Base-by-base conservation (phyloP, 2,797 vertebrate species). In the Enteromius mattozi region DNA sequence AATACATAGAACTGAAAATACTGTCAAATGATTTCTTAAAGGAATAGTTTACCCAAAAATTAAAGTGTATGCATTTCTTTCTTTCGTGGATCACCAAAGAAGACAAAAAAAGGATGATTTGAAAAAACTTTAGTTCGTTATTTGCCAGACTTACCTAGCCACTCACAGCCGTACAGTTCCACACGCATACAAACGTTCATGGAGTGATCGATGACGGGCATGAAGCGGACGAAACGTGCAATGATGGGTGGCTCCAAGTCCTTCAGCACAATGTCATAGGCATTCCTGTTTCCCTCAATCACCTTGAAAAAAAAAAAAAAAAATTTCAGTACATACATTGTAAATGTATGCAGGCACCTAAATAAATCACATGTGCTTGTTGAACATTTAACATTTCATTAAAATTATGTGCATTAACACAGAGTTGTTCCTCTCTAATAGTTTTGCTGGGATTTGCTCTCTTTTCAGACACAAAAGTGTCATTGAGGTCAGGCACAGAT, bases 101-200 rank as follows among this genome's bases (percentile, higher is more conserved):
- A 7, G 7, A 65, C 27, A 7, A 27, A 65, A 63, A 14, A 65
- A 27, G 12, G 69, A 63, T 35, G 3, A n/a, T 16, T 4, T 76
- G 9, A 79, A 51, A 49, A 16, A 45, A 21, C 30, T 35, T 42
- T 59, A 27, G 3, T 19, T 81, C 33, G 45, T n/a, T 49, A 17
- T 42, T 8, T 37, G 35, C 59, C 54, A 63, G 54, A 83, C 96
- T 88, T 93, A 98, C 98, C 98, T 71, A 99, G 94, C 98, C 98
- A 99, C 89, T 95, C 95, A 2, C 98, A 99, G 91, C 98, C 98
- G 0, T 99, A 99, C 37, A 99, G 96, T 92, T 99, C 98, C 88
- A 99, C 98, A 0, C 98, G 95, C 95, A 99, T 96, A 92, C 98
- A 99, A 84, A 99, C 97, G 0, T 97, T 99, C 96, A 97, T 99